Evolutionary conservation across 2,797 vertebrate genomes (phyloP), one percentile per base, ranked within the genome.

Genomic region (Sciaenops ocellatus): DNA sequence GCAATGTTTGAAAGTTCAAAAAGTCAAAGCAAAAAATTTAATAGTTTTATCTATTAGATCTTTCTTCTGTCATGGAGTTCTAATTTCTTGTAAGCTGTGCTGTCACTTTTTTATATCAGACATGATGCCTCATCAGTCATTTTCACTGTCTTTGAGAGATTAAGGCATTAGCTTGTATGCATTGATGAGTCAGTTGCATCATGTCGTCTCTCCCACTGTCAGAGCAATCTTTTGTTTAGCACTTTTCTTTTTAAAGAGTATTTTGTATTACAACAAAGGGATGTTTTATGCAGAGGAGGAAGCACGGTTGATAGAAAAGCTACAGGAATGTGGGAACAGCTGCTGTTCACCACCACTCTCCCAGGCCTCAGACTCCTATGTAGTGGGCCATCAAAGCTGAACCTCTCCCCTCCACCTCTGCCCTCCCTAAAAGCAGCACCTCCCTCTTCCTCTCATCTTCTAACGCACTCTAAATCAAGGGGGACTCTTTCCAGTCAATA

Each of bases 381-480:
- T 82, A 80, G 84, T 72, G 57, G 30, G 66, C 76, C 90, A 88
- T 94, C 93, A 94, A 94, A 94, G 93, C 69, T 0, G 5, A 89
- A 85, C 89, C 84, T 84, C 77, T 85, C 70, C 83, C 89, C 90
- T 84, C 73, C 81, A 91, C 84, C 87, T 87, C 79, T 89, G 84
- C 78, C 90, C 85, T 90, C 46, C 51, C 73, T 90, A 90, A 91
- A 90, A 88, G 87, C 69, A 51, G 72, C 78, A 28, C 79, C 82
- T 60, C 72, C 75, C 85, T 80, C 69, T 72, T 77, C 82, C 85
- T 93, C 85, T 94, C 90, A 94, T 95, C 93, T 85, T 90, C 84
- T 83, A 77, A 91, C 75, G 62, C 60, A 11, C 89, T 90, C 30
- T 86, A 86, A 88, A 88, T 91, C 84, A 92, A 86, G 79, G 67